Base-by-base conservation (phyloP, 2,797 vertebrate species). In the Chiroxiphia lanceolata region DNA sequence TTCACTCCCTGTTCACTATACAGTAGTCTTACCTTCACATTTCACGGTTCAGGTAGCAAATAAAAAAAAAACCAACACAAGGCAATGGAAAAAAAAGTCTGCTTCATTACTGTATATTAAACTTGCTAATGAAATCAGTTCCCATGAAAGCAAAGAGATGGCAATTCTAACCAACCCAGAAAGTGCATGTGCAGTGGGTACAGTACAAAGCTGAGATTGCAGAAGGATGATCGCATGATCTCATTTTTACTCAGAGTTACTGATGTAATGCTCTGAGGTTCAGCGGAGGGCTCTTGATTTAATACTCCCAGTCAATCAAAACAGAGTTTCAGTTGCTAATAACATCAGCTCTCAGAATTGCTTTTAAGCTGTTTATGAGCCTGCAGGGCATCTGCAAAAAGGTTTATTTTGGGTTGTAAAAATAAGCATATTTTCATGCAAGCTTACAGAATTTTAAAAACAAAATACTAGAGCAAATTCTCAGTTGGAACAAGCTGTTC, bases 331-430 rank as follows among this genome's bases (percentile, higher is more conserved):
- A 92, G 68, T 57, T 87, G 57, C 34, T 92, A 92, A 92, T 69
- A 93, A 78, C 53, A 86, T 65, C 79, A 88, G 50, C 57, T 91
- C 82, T 93, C 75, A 89, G 57, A 93, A 91, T 65, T 93, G 76
- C 50, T 83, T 89, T 92, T 78, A 94, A 94, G 72, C 76, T 64
- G 47, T 87, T 94, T 88, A 89, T 88, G 44, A 92, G 79, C 38
- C 82, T 86, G 38, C 53, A 87, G 79, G 51, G 50, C 44, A 94
- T 78, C 63, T 40, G n/a, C 42, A 82, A 89, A 85, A 86, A 81
- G 42, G 50, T 77, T 93, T 96, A 87, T 86, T 93, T 57, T 90
- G n/a, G 51, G 27, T 42, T 79, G 36, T 78, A 83, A 92, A 89
- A 95, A 68, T 47, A 72, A 81, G 45, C 33, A 53, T 38, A 71